Base-by-base conservation (phyloP, 2,113 vertebrate species). In the Myotis brandtii region DNA sequence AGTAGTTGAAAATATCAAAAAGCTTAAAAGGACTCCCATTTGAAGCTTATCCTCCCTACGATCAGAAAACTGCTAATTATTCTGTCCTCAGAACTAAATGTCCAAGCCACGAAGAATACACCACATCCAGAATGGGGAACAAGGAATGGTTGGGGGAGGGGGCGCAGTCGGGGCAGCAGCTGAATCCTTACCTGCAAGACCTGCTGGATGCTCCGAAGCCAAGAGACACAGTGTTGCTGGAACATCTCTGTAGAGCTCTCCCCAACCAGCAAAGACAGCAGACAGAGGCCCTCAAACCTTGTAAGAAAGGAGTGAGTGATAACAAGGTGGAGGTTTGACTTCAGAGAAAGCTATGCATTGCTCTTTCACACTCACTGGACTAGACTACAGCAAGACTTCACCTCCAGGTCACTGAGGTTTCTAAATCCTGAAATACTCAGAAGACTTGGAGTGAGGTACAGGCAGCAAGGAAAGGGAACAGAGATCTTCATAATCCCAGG, bases 211-310 rank as follows among this genome's bases (percentile, higher is more conserved):
- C 98, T 99, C 2, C 99, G 99, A 52, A 99, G 98, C 99, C 99
- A 99, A 32, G 98, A 98, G 0, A 99, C 97, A 62, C 99, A 99
- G 94, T 99, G 99, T 37, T 99, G 99, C 96, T 99, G 98, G 97
- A 99, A 99, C n/a, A 99, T 94, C 67, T 99, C 99, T 34, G 98
- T 99, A 81, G 98, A 98, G 85, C 99, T 99, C 98, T 99, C 99
- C 32, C 98, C 99, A 0, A 99, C 99, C 97, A 99, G 97, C 97
- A 99, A 95, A 21, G 99, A 98, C 43, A 99, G 98, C 62, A 99
- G 97, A 95, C 99, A 99, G 6, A 99, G 98, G 11, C 99, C 99
- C 95, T 99, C 99, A 56, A 99, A 99, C 96, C 99, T 99, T 76
- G 4, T 0, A 80, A 87, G 73, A 81, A 59, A 96, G 48, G 32